phyloP scores from a whole-genome alignment of 2,113 vertebrate species.

The Aegotheles bennettii region DNA sequence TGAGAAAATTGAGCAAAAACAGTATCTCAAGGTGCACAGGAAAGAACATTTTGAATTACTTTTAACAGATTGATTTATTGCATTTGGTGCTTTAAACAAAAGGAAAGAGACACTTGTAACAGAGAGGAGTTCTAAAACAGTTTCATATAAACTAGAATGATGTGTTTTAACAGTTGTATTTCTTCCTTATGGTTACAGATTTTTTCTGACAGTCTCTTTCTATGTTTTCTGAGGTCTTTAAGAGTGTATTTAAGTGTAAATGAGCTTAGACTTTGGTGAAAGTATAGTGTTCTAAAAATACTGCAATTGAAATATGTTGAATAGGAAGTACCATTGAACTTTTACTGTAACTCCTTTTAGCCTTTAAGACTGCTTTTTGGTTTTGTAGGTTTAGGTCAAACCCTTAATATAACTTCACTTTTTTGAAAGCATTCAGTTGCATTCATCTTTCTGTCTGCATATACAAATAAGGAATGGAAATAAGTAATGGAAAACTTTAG shows the following conservation, averaged over 20 bases:
- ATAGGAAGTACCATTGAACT: neutral
- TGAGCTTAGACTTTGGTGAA: neutral
- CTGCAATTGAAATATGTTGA: neutral
- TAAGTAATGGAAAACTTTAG: constrained; percentile 43
- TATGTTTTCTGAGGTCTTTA: neutral
- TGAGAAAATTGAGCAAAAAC: neutral
- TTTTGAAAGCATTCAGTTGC: neutral
- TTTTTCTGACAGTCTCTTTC: neutral
- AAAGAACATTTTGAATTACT: neutral
- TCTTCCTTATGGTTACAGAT: neutral
- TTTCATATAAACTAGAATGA: neutral
- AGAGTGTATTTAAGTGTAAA: neutral
- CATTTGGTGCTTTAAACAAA: neutral
- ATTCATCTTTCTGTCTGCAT: neutral
- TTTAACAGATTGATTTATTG: neutral
- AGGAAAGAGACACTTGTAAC: neutral
- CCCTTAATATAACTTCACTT: neutral
- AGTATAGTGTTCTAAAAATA: neutral
- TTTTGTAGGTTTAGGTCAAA: neutral
- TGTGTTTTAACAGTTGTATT: neutral
- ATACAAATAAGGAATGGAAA: neutral
- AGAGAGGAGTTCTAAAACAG: neutral
- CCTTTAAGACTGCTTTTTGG: neutral
- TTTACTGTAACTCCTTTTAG: neutral
- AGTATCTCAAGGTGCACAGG: neutral